A percentile compares a stretch with the other conserved stretches of the same genome.
These are phyloP conservation scores for Torymus texanus DNA, from an alignment of 2,888 invertebrate species.

Conservation along the genomic window DNA sequence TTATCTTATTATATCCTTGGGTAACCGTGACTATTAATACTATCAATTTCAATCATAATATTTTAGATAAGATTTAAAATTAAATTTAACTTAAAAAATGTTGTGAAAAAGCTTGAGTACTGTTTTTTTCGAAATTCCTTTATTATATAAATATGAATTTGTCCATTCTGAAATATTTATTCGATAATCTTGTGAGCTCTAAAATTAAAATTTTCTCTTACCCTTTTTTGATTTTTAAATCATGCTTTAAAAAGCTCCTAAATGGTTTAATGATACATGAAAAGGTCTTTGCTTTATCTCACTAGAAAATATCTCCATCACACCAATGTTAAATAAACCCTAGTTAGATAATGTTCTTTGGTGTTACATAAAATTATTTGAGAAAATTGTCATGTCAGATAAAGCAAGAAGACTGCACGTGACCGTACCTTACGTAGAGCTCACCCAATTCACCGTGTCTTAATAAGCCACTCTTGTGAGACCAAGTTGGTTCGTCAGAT, in stretches of 20 bases:
- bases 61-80: too few relatives aligned
- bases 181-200: conserved; percentile 22
- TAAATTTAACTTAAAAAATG: too few relatives aligned
- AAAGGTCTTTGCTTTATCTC: conserved; percentile 49
- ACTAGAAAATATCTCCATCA: conserved; percentile 42
- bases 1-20: too few relatives aligned
- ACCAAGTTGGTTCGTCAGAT: conserved; percentile 67
- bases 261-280: conserved; percentile 50
- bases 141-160: conserved; percentile 16
- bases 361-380: not conserved
- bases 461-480: conserved; percentile 73
- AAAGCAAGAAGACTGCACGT: conserved; percentile 65
- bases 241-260: conserved; percentile 39
- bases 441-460: conserved; percentile 74
- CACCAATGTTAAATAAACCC: not conserved
- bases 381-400: conserved; percentile 48
- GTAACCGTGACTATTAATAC: too few relatives aligned
- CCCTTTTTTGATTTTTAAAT: conserved; percentile 8
- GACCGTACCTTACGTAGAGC: conserved; percentile 75
- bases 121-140: not conserved
- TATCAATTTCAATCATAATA: too few relatives aligned
- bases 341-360: not conserved
- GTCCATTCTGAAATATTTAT: conserved; percentile 10
- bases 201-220: conserved; percentile 5
- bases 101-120: too few relatives aligned